phyloP scores from a whole-genome alignment of 2,797 vertebrate genomes.

The Rhadinocentrus ornatus region DNA sequence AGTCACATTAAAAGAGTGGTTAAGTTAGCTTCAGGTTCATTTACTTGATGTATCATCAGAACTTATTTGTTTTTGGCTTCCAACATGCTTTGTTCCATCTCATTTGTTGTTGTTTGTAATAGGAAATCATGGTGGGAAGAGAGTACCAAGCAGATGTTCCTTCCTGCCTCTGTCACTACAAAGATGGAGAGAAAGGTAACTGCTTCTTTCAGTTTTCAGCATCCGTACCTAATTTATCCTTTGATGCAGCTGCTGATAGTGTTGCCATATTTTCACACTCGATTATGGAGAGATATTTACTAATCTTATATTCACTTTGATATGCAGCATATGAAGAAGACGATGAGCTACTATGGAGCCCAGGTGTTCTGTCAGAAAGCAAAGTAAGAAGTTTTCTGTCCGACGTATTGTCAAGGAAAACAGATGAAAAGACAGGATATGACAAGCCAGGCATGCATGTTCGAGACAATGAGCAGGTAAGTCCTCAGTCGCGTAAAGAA shows the following conservation, averaged over 20 bases:
- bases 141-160: slow-evolving; percentile 98
- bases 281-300: not conserved
- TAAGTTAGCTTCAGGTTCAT: not conserved
- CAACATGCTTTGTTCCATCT: not conserved
- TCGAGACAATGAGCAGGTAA: slow-evolving; percentile 93
- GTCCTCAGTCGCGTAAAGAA: slow-evolving; percentile 9
- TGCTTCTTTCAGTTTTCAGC: slow-evolving; percentile 3
- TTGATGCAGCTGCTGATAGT: not conserved
- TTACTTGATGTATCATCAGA: not conserved
- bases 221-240: not conserved
- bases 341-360: slow-evolving; percentile 95
- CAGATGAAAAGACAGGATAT: slow-evolving; percentile 83
- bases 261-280: not conserved
- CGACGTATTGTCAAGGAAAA: slow-evolving; percentile 86
- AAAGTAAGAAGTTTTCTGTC: slow-evolving; percentile 92
- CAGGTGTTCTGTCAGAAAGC: slow-evolving; percentile 87
- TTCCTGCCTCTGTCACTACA: slow-evolving; percentile 86
- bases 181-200: slow-evolving; percentile 86
- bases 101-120: slow-evolving; percentile 17
- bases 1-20: not conserved
- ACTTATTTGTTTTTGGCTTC: not conserved
- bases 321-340: slow-evolving; percentile 91
- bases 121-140: slow-evolving; percentile 98
- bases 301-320: slow-evolving; percentile 29
- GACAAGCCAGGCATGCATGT: slow-evolving; percentile 85